These are phyloP conservation scores for Uropsilus gracilis DNA, from an alignment of 2,113 vertebrate species.

Conservation along the genomic window DNA sequence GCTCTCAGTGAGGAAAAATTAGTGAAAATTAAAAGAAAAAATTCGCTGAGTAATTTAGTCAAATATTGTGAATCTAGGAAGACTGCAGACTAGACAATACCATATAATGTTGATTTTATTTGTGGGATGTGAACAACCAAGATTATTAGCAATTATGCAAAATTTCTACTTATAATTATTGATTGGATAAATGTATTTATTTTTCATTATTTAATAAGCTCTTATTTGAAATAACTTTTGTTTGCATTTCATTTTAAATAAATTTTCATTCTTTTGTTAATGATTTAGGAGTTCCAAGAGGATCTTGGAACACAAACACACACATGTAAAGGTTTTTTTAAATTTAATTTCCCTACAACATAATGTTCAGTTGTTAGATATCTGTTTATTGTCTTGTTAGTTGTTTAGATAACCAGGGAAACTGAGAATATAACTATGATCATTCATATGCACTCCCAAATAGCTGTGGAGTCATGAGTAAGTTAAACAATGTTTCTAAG, in stretches of 20 bases:
- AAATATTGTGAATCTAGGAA: constrained; percentile 22
- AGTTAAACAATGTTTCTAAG: not conserved
- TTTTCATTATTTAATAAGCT: not conserved
- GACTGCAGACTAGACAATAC: not conserved
- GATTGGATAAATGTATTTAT: not conserved
- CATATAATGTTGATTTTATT: not conserved
- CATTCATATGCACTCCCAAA: not conserved
- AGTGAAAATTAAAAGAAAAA: constrained; percentile 45
- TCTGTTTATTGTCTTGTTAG: not conserved
- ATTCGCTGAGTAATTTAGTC: constrained; percentile 52
- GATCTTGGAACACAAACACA: not conserved
- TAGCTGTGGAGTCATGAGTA: not conserved
- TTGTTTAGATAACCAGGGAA: not conserved
- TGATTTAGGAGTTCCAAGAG: not conserved
- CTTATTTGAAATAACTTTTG: not conserved
- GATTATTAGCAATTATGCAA: not conserved
- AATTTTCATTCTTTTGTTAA: not conserved
- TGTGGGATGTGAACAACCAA: not conserved
- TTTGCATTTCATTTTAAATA: not conserved
- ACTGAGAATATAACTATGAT: not conserved
- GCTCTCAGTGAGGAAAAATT: not conserved
- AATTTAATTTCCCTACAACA: not conserved
- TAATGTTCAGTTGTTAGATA: not conserved
- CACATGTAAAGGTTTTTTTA: not conserved
- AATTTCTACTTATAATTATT: not conserved